Conservation (phyloP, 2,888 invertebrate genomes). For the Trachelus iudaicus region DNA sequence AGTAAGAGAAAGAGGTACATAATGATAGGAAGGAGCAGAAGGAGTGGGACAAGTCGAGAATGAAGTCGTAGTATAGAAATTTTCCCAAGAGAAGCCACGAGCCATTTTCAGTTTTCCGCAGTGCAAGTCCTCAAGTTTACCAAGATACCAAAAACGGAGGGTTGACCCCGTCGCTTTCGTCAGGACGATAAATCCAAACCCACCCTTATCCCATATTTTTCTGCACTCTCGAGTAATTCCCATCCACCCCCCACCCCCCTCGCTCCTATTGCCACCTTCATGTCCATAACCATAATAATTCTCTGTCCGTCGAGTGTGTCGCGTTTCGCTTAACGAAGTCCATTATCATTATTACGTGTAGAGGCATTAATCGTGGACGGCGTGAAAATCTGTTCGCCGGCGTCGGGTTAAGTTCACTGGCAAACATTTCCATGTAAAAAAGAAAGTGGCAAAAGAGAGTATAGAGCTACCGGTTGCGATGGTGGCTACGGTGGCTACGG, state of each 20-base stretch:
- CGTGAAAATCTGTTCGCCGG: conserved; percentile 15
- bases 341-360: conserved; percentile 43
- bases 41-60: background rate
- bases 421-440: conserved; percentile 20
- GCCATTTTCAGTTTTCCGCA: background rate
- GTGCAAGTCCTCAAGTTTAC: background rate
- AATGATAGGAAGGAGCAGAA: background rate
- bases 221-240: background rate
- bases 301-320: background rate
- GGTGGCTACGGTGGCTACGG: background rate
- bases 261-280: background rate
- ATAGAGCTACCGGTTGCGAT: background rate
- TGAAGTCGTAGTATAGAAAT: background rate
- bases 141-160: background rate
- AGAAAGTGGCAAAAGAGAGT: background rate
- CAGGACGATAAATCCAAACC: background rate
- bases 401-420: conserved; percentile 18
- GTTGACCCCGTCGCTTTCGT: background rate
- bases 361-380: conserved; percentile 21
- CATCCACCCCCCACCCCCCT: background rate
- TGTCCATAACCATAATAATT: background rate
- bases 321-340: conserved; percentile 24
- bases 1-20: background rate
- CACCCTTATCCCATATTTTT: background rate
- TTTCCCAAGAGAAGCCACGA: background rate